Conservation (phyloP, 2,888 invertebrate genomes). For the Acronicta leporina region DNA sequence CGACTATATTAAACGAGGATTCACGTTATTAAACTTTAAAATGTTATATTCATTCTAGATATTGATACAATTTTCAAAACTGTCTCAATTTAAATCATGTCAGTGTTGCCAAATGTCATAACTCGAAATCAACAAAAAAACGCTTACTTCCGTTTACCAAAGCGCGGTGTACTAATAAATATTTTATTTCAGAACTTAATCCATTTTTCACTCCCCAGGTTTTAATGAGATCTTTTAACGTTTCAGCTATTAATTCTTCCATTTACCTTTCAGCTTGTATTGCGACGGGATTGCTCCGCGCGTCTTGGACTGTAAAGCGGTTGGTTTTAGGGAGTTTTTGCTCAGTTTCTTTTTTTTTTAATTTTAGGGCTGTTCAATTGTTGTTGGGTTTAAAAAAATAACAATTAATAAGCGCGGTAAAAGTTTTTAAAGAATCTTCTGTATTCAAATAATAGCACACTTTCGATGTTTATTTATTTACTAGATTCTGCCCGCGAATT, state of each 20-base stretch:
- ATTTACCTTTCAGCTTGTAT: conserved; percentile 67
- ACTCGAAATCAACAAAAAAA: background rate
- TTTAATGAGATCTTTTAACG: conserved; percentile 61
- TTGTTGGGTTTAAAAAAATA: background rate
- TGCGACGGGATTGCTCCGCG: conserved; percentile 36
- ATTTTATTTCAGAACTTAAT: conserved; percentile 65
- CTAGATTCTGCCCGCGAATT: too few relatives aligned
- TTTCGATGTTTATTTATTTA: too few relatives aligned
- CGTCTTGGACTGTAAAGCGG: conserved; percentile 51
- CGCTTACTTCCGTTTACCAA: conserved; percentile 45
- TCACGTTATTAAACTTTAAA: too few relatives aligned
- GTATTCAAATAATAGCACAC: too few relatives aligned
- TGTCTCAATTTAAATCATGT: background rate
- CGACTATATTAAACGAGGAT: too few relatives aligned
- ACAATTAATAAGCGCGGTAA: too few relatives aligned
- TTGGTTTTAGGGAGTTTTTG: conserved; percentile 43
- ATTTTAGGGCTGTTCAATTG: background rate
- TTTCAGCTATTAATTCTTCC: conserved; percentile 76
- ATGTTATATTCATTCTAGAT: background rate
- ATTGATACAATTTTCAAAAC: background rate
- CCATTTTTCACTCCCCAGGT: conserved; percentile 73
- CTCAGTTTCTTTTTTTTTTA: conserved; percentile 41
- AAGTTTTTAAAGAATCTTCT: too few relatives aligned
- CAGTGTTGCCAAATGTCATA: background rate
- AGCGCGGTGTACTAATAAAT: conserved; percentile 29